Conservation (phyloP, 2,888 invertebrate genomes). For the Ditula angustiorana region DNA sequence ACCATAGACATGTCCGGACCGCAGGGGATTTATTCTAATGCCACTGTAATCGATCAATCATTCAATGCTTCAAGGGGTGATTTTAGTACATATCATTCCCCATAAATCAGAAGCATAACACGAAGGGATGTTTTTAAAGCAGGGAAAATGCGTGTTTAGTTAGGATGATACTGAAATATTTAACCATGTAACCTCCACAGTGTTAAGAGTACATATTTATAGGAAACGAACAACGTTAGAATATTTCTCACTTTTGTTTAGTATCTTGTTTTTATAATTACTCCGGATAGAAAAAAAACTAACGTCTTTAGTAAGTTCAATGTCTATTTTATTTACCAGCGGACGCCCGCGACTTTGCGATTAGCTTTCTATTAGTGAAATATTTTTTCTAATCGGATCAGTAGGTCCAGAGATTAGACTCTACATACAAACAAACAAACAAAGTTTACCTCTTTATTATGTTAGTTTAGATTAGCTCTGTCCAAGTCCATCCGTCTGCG, state of each 20-base stretch:
- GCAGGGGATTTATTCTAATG: conserved; percentile 29
- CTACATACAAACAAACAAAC: no score
- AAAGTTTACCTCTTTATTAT: no score
- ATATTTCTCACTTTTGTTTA: no score
- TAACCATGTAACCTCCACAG: conserved; percentile 35
- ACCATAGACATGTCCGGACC: conserved; percentile 27
- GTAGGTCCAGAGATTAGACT: no score
- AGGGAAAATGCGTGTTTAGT: conserved; percentile 51
- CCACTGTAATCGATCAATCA: conserved; percentile 43
- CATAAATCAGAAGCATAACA: conserved; percentile 56
- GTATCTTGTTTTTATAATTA: no score
- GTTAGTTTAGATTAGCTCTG: not conserved
- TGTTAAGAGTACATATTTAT: conserved; percentile 15
- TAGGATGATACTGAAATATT: conserved; percentile 55
- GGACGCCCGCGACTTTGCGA: no score
- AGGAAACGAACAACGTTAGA: not conserved
- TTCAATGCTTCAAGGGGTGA: conserved; percentile 44
- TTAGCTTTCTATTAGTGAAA: no score
- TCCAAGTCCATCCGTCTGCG: not conserved
- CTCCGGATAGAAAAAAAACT: no score
- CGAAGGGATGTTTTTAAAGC: conserved; percentile 51
- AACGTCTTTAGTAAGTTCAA: no score
- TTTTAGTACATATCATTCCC: conserved; percentile 50
- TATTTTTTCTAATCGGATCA: no score
- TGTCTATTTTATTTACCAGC: no score